Evolutionary conservation across 2,888 invertebrate species (phyloP).

Genomic region (Nysson spinosus): DNA sequence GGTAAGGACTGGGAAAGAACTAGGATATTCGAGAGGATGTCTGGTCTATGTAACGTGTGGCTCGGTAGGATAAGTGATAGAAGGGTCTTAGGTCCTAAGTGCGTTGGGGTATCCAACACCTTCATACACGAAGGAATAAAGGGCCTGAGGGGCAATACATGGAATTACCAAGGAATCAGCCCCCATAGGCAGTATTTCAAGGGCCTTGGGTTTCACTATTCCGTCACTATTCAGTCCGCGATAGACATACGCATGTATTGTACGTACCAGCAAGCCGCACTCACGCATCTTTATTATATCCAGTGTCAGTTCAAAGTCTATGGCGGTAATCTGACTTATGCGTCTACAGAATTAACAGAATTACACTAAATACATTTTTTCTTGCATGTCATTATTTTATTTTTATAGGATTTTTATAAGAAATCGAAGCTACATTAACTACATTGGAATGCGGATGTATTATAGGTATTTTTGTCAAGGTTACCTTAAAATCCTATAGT

Average conservation of each 20-base stretch:
- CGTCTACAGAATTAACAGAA: too few species aligned
- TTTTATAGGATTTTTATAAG: too few species aligned
- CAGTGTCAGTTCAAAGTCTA: slow-evolving; percentile 29
- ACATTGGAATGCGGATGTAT: too few species aligned
- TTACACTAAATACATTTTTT: too few species aligned
- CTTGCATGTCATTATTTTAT: too few species aligned
- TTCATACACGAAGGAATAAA: slow-evolving; percentile 58
- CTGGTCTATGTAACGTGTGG: too few species aligned
- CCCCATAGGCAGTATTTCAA: slow-evolving; percentile 68
- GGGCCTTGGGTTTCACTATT: slow-evolving; percentile 60
- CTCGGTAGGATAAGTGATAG: too few species aligned
- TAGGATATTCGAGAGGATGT: too few species aligned
- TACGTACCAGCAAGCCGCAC: slow-evolving; percentile 18
- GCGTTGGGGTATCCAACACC: background rate
- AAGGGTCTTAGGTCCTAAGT: background rate
- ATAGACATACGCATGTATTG: slow-evolving; percentile 30
- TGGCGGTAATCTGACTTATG: background rate
- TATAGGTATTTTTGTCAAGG: too few species aligned
- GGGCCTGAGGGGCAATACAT: slow-evolving; percentile 73
- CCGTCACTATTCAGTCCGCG: slow-evolving; percentile 39
- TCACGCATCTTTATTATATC: slow-evolving; percentile 34
- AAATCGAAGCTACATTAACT: too few species aligned
- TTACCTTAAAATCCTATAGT: too few species aligned
- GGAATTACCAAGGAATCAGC: slow-evolving; percentile 73
- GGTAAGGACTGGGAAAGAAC: too few species aligned